Evolutionary conservation across 2,888 invertebrate genomes (phyloP), one percentile per base, ranked within the genome.

Genomic region (Trachelus troglodyta): DNA sequence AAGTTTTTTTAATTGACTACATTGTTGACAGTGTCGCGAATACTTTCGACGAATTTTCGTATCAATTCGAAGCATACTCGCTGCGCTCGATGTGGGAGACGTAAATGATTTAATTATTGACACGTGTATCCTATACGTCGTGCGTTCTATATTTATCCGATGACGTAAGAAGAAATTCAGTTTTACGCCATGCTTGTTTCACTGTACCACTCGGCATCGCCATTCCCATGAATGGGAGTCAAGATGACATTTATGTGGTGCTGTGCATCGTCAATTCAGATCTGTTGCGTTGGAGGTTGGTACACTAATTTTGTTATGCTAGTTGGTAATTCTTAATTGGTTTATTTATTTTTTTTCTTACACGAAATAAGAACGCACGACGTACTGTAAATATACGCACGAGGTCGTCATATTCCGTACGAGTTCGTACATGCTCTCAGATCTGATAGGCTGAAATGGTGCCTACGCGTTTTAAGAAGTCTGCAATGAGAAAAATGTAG

Each of bases 371-470:
- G 15, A 56, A 56, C 23, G 23, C 56, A 56, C 56, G 56, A 56
- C 56, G 56, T 56, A 56, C 56, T 56, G 56, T 56, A 6, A 56
- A 56, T 23, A 56, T 23, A 56, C 9, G 9, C 23, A 15, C 31
- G 71, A 31, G 71, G 12, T 71, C 23, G 71, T 9, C 12, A 23
- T 23, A 23, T 9, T 56, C 9, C 23, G 23, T 56, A 23, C 56
- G 23, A 56, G 56, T 9, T 71, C 12, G 71, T 31, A 33, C 12
- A 4, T 71, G 31, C 30, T 78, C 75, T 71, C 75, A 73, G 76
- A 78, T 78, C 78, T 75, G 75, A 78, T 75, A 76, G 78, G 78
- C 75, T 78, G 78, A 78, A 75, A 31, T 78, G 11, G 76, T 78
- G 78, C 78, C 78, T 78, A 78, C 37, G 56, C 56, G 56, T 56